Percentiles rank a stretch among this genome's conserved stretches.
Conservation (phyloP, 2,888 invertebrate species). For the Philereme transversata region DNA sequence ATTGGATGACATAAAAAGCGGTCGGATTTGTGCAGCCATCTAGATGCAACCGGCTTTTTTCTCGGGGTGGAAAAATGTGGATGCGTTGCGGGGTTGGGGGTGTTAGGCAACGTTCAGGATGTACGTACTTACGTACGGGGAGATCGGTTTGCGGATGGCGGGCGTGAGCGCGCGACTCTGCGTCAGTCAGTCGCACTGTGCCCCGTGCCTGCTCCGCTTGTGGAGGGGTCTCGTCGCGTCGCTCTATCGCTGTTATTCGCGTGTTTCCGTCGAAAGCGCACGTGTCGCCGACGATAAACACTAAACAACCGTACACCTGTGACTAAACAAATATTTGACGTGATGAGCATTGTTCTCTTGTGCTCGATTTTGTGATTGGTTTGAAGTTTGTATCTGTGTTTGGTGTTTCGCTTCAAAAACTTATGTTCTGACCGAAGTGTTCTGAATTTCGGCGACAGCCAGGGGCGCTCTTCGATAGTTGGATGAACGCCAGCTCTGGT, state of each 20-base stretch:
- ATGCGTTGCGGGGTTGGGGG: slow-evolving; percentile 51
- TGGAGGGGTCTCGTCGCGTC: slow-evolving; percentile 57
- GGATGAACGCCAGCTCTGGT: slow-evolving; percentile 81
- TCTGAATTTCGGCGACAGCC: slow-evolving; percentile 75
- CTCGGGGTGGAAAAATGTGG: slow-evolving; percentile 52
- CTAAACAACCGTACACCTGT: slow-evolving; percentile 71
- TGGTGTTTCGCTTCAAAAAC: slow-evolving; percentile 36
- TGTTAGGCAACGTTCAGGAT: slow-evolving; percentile 55
- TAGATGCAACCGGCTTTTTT: slow-evolving; percentile 52
- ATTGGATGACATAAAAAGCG: slow-evolving; percentile 66
- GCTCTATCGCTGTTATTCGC: slow-evolving; percentile 68
- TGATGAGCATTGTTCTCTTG: slow-evolving; percentile 72
- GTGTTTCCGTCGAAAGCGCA: slow-evolving; percentile 74
- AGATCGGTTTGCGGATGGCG: slow-evolving; percentile 35
- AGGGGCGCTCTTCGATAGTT: slow-evolving; percentile 69
- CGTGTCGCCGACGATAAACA: slow-evolving; percentile 68
- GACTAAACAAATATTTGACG: slow-evolving; percentile 73
- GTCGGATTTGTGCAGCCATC: slow-evolving; percentile 56
- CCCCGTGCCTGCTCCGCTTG: slow-evolving; percentile 74
- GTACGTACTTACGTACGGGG: too few relatives aligned
- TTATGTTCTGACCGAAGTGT: slow-evolving; percentile 63
- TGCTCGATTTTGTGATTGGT: slow-evolving; percentile 64
- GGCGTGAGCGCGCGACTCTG: slow-evolving; percentile 40
- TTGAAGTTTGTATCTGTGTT: slow-evolving; percentile 62
- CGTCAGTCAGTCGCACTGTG: slow-evolving; percentile 78